phyloP scores from a whole-genome alignment of 64 coral and sea anemone genomes.

The Hydrozoanthus tunicans region DNA sequence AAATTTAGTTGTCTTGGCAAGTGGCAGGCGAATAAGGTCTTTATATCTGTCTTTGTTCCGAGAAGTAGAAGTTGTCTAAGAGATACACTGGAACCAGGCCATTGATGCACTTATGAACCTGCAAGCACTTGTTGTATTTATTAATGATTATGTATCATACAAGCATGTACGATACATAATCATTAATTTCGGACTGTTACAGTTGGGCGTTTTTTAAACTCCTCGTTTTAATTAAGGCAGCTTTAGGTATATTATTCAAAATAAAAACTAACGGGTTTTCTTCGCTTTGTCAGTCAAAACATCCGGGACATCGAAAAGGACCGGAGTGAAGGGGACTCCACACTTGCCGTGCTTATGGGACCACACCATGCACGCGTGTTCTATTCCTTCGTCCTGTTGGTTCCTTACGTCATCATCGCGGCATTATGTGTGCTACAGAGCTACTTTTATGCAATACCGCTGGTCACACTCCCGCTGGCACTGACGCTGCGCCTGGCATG shows the following conservation, averaged over 20 bases:
- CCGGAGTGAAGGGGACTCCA: conserved; percentile 43
- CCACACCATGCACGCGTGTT: conserved; percentile 46
- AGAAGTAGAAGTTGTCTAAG: no score
- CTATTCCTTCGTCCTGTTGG: conserved; percentile 66
- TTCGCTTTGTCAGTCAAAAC: conserved; percentile 64
- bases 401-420: conserved; percentile 65
- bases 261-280: neutral
- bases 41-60: no score
- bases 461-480: conserved; percentile 40
- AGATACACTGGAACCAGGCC: no score
- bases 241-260: neutral
- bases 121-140: no score
- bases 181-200: no score
- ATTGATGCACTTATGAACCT: no score
- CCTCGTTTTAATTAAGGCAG: no score
- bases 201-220: neutral
- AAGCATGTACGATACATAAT: no score
- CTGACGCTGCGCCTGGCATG: conserved; percentile 46
- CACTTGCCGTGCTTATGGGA: conserved; percentile 76
- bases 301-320: conserved; percentile 78
- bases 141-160: no score
- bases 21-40: no score
- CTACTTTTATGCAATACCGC: conserved; percentile 40
- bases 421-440: conserved; percentile 3
- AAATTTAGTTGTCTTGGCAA: no score